Base-by-base conservation (phyloP, 1,140 invertebrate species). In the Apis florea region DNA sequence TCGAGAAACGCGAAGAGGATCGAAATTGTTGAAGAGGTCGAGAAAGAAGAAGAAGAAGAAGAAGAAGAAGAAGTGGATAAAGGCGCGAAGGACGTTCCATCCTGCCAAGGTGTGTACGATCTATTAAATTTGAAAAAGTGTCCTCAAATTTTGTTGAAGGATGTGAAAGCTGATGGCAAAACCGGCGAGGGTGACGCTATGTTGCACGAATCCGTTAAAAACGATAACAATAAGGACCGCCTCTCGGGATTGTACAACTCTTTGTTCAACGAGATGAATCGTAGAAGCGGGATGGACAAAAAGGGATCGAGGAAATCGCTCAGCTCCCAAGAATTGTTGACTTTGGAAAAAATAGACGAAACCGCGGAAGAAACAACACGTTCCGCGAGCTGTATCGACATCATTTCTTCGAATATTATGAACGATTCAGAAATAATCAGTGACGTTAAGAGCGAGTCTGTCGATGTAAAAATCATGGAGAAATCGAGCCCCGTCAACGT, bases 41-140 rank as follows among this genome's bases (percentile, higher is more conserved):
- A 19, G 12, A 19, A 59, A 26, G 24, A 58, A 51, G 47, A 26
- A 19, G 13, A 11, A 47, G 56, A 0, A 15, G 12, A 11, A 0
- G 11, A 10, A n/a, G 47, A 63, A 63, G 5, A 21, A 15, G 10
- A 54, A 19, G 31, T 53, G 63, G 17, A 19, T 12, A 15, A 53
- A n/a, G 31, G 24, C 24, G 56, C 26, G 17, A 61, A 51, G 17
- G 19, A 70, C 26, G 3, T n/a, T 6, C 40, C 70, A 0, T 19
- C 17, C 13, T 64, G 61, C 2, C 78, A 82, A 11, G 13, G 40
- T 6, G 77, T 80, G 1, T 81, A 83, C 10, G 76, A 86, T 49
- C 59, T 85, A 26, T 15, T 80, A 21, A 83, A 76, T 24, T 5
- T 77, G 1, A 87, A 76, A 40, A 58, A 26, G 17, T 76, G 21